phyloP scores from a whole-genome alignment of 2,888 invertebrate species.

The Heliconius sara region DNA sequence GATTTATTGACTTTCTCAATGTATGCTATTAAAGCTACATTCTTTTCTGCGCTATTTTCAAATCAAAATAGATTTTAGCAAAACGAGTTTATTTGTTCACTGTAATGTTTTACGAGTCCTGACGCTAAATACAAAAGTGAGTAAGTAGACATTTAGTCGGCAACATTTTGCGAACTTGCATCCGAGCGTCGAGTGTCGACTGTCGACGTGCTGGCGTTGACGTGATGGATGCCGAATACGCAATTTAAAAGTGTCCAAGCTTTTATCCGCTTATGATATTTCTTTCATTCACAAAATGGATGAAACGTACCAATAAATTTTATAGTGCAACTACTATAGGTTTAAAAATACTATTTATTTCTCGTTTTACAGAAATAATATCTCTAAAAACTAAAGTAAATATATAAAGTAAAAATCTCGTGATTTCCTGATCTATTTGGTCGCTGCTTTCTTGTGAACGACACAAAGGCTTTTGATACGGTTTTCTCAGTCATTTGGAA shows the following conservation, averaged over 20 bases:
- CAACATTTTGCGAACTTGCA: constrained; percentile 31
- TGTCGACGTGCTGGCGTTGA: constrained; percentile 31
- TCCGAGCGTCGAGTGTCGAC: constrained; percentile 27
- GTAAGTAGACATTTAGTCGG: constrained; percentile 26
- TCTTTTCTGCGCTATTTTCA: not conserved
- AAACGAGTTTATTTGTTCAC: not conserved
- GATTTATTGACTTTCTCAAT: too few species aligned
- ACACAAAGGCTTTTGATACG: constrained; percentile 6
- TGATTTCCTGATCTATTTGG: not conserved
- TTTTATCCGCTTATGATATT: constrained; percentile 29
- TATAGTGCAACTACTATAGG: not conserved
- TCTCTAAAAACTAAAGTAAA: not conserved
- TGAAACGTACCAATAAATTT: constrained; percentile 11
- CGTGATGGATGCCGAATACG: constrained; percentile 32
- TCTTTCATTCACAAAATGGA: constrained; percentile 12
- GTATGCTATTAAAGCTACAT: not conserved
- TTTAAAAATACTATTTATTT: not conserved
- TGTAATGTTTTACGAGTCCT: not conserved
- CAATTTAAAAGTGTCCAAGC: constrained; percentile 25
- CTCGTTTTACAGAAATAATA: not conserved
- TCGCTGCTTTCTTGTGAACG: not conserved
- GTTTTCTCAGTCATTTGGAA: constrained; percentile 1
- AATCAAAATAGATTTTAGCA: not conserved
- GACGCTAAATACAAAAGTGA: constrained; percentile 25
- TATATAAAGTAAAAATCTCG: not conserved